A percentile compares a stretch with the other conserved stretches of the same genome.
These are phyloP conservation scores for Nycticryphes semicollaris DNA, from an alignment of 2,113 vertebrate species.

Conservation along the genomic window DNA sequence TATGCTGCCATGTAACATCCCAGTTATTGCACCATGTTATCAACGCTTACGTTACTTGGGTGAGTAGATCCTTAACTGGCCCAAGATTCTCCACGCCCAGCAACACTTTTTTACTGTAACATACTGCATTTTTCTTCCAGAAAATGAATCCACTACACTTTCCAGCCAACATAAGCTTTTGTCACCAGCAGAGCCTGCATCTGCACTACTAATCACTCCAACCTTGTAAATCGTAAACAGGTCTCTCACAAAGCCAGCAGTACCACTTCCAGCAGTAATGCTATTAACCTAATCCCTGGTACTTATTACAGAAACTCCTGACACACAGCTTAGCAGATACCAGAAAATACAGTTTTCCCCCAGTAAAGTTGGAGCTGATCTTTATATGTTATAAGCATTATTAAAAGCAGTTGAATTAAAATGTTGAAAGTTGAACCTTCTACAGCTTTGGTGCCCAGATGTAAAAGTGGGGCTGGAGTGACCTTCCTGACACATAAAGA, in stretches of 20 bases:
- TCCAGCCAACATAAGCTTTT: slow-evolving; percentile 23
- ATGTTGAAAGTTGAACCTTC: background rate
- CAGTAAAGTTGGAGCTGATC: slow-evolving; percentile 33
- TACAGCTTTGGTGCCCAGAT: background rate
- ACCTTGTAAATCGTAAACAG: slow-evolving; percentile 55
- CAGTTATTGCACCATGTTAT: background rate
- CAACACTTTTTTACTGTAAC: slow-evolving; percentile 6
- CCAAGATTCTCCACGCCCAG: slow-evolving; percentile 9
- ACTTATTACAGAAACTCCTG: slow-evolving; percentile 36
- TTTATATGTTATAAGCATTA: background rate
- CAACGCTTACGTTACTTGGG: background rate
- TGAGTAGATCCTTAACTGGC: slow-evolving; percentile 8
- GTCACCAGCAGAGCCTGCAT: slow-evolving; percentile 35
- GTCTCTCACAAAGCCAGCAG: slow-evolving; percentile 52
- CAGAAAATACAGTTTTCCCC: slow-evolving; percentile 30
- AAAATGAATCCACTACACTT: background rate
- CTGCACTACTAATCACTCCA: slow-evolving; percentile 64
- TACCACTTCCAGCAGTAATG: slow-evolving; percentile 48
- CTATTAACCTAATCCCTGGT: slow-evolving; percentile 64
- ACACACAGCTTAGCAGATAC: slow-evolving; percentile 37
- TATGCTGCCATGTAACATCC: background rate
- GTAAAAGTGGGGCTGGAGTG: background rate
- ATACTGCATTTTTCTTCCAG: slow-evolving; percentile 19
- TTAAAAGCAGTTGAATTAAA: slow-evolving; percentile 28
- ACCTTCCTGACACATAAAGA: background rate